These are phyloP conservation scores for Deilephila porcellus DNA, from an alignment of 2,888 invertebrate genomes.

Conservation along the genomic window DNA sequence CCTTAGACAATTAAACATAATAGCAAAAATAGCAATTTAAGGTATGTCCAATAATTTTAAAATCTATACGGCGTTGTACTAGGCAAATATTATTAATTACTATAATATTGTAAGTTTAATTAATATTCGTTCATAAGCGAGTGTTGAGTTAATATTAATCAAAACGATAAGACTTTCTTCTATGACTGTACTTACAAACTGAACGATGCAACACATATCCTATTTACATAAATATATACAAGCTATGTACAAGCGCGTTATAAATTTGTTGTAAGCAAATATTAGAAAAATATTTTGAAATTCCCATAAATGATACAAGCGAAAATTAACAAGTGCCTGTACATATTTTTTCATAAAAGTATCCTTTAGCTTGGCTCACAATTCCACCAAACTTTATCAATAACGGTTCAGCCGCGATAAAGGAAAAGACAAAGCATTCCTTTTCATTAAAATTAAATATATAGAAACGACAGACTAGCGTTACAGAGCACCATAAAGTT, in stretches of 20 bases:
- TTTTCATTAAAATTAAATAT: conserved; percentile 16
- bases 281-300: background rate
- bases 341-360: background rate
- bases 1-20: too few relatives aligned
- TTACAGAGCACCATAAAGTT: conserved; percentile 60
- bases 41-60: background rate
- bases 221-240: background rate
- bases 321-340: conserved; percentile 5
- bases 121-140: background rate
- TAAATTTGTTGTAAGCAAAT: background rate
- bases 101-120: background rate
- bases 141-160: background rate
- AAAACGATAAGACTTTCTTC: background rate
- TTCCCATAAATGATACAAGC: background rate
- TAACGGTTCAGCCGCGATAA: background rate
- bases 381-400: background rate
- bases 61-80: too few relatives aligned
- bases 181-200: background rate
- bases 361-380: background rate
- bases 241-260: background rate
- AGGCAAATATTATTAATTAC: too few relatives aligned
- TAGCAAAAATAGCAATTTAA: too few relatives aligned
- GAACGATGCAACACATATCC: background rate
- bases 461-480: conserved; percentile 42
- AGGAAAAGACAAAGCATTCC: conserved; percentile 8